Base-by-base conservation (phyloP, 1,140 invertebrate species). In the Micrasema minimum region DNA sequence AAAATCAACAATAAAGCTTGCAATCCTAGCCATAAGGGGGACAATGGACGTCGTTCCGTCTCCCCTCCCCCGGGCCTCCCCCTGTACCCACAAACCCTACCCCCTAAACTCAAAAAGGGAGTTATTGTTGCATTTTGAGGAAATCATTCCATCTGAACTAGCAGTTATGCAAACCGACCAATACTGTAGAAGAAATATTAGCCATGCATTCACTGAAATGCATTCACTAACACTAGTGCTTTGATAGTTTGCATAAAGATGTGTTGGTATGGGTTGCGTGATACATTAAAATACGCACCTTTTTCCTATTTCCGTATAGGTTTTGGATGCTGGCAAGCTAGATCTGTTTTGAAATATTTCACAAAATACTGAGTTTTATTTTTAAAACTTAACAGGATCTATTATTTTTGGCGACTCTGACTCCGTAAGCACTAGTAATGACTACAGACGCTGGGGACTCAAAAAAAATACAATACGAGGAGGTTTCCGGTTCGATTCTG, bases 281-380 rank as follows among this genome's bases (percentile, higher is more conserved):
- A 69, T 69, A 55, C 50, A 69, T 48, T 69, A 69, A 69, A 69
- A 69, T 69, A 69, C 61, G 67, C 67, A 69, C 53, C 67, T 68
- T 69, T 69, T 68, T 53, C 37, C 18, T 46, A 18, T 69, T 69
- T 69, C 67, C 67, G 67, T 43, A 62, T 31, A 59, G 1, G 18
- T n/a, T n/a, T n/a, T n/a, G n/a, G n/a, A n/a, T n/a, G n/a, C n/a
- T n/a, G n/a, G n/a, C n/a, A n/a, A n/a, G n/a, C n/a, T n/a, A n/a
- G n/a, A n/a, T n/a, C n/a, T n/a, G n/a, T n/a, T n/a, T n/a, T n/a
- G n/a, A n/a, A n/a, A n/a, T n/a, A n/a, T n/a, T n/a, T n/a, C n/a
- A n/a, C n/a, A n/a, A n/a, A n/a, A n/a, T n/a, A n/a, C n/a, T n/a
- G n/a, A n/a, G n/a, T n/a, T n/a, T n/a, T n/a, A n/a, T n/a, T n/a